Percentiles rank a stretch among this genome's conserved stretches.
Evolutionary conservation across 2,797 vertebrate genomes (phyloP).

Genomic region (Galaxias olidus): DNA sequence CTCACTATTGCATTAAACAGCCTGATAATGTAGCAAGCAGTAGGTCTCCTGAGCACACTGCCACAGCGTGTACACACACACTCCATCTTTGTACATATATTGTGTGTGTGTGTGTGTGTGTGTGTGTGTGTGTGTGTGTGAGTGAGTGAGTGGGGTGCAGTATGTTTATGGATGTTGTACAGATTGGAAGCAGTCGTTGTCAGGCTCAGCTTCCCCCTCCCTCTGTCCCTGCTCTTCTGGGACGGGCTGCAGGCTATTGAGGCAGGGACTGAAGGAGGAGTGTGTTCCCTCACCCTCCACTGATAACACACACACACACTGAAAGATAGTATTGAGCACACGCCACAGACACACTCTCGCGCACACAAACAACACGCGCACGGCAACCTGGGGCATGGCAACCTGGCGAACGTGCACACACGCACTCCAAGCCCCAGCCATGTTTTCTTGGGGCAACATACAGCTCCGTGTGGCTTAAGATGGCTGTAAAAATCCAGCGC

Average conservation of each 20-base stretch:
- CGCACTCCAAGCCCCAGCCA: too few species aligned
- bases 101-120: too few species aligned
- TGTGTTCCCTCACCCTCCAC: slow-evolving; percentile 23
- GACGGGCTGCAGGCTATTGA: slow-evolving; percentile 58
- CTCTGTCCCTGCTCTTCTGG: slow-evolving; percentile 49
- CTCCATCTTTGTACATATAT: neutral
- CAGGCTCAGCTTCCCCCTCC: slow-evolving; percentile 30
- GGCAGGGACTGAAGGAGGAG: slow-evolving; percentile 18
- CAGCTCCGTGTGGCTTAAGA: neutral
- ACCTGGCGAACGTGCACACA: too few species aligned
- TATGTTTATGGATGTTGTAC: slow-evolving; percentile 64
- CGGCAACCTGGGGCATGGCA: too few species aligned
- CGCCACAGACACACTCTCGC: neutral
- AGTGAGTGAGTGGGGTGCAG: slow-evolving; percentile 29
- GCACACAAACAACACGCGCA: neutral
- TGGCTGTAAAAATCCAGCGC: slow-evolving; percentile 27
- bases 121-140: slow-evolving; percentile 41
- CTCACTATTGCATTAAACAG: slow-evolving; percentile 56
- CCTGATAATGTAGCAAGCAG: slow-evolving; percentile 66
- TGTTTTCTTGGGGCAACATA: too few species aligned
- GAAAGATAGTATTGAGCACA: neutral
- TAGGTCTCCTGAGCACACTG: slow-evolving; percentile 56
- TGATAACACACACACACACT: neutral
- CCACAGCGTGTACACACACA: slow-evolving; percentile 23
- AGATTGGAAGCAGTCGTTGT: slow-evolving; percentile 70